Conservation (phyloP, 2,113 vertebrate species). For the Cygnus buccinator region DNA sequence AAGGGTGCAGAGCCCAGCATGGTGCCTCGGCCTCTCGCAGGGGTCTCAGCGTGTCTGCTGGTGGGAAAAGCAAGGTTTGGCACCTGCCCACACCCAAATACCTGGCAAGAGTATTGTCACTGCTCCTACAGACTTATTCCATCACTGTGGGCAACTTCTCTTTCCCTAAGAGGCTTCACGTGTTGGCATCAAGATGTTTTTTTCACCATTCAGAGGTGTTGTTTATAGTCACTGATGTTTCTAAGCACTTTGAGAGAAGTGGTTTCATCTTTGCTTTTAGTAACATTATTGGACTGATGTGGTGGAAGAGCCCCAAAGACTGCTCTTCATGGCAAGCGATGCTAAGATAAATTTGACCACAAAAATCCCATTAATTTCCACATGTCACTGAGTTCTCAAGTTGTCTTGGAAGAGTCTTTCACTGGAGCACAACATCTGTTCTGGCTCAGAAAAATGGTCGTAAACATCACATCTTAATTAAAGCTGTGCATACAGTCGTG, state of each 20-base stretch:
- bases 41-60: background rate
- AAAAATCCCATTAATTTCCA: slow-evolving; percentile 53
- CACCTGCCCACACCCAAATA: background rate
- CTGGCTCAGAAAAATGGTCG: slow-evolving; percentile 24
- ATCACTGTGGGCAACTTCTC: background rate
- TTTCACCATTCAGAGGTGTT: background rate
- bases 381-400: slow-evolving; percentile 30
- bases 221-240: background rate
- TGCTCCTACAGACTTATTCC: background rate
- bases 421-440: slow-evolving; percentile 39
- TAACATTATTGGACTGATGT: background rate
- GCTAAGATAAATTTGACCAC: slow-evolving; percentile 34
- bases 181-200: background rate
- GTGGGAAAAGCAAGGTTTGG: background rate
- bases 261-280: background rate
- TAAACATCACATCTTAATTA: slow-evolving; percentile 53
- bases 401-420: background rate
- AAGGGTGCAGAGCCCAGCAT: background rate
- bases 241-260: background rate
- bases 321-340: background rate
- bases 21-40: background rate
- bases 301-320: background rate
- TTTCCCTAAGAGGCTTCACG: background rate
- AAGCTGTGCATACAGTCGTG: slow-evolving; percentile 12
- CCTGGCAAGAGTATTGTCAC: background rate